Evolutionary conservation across 2,888 invertebrate species (phyloP).

Genomic region (Nemotelus pantherinus): DNA sequence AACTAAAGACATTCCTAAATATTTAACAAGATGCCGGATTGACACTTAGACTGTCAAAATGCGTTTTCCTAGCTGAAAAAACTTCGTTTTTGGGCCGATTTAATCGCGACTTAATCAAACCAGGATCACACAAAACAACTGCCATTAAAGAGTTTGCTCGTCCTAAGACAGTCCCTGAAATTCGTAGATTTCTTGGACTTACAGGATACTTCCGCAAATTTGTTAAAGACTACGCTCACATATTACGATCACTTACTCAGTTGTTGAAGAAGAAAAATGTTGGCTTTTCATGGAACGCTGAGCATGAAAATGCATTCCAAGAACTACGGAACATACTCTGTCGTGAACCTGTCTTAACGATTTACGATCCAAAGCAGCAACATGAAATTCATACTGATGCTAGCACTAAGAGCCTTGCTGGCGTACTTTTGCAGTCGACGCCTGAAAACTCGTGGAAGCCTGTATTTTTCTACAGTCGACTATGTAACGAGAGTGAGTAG

Average conservation of each 20-base stretch:
- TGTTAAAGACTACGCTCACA: neutral
- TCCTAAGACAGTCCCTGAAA: neutral
- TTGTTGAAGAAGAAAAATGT: too few relatives aligned
- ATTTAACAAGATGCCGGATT: constrained; percentile 45
- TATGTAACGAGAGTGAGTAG: too few relatives aligned
- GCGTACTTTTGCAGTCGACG: too few relatives aligned
- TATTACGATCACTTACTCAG: constrained; percentile 26
- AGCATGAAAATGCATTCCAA: too few relatives aligned
- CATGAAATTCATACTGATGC: too few relatives aligned
- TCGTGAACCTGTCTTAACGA: too few relatives aligned
- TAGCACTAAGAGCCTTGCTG: too few relatives aligned
- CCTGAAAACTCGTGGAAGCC: too few relatives aligned
- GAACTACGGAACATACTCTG: too few relatives aligned
- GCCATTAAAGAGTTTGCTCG: constrained; percentile 2
- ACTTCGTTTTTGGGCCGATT: constrained; percentile 49
- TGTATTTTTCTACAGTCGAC: too few relatives aligned
- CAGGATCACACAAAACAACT: constrained; percentile 41
- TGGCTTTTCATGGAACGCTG: too few relatives aligned
- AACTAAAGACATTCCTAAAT: constrained; percentile 43
- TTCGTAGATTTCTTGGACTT: constrained; percentile 27
- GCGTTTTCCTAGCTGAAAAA: constrained; percentile 47
- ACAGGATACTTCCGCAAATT: constrained; percentile 38
- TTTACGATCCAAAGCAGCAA: too few relatives aligned
- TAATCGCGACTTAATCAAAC: constrained; percentile 48
- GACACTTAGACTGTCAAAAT: constrained; percentile 50